Conservation (phyloP, 1,140 invertebrate genomes). For the Piezodorus guildinii region DNA sequence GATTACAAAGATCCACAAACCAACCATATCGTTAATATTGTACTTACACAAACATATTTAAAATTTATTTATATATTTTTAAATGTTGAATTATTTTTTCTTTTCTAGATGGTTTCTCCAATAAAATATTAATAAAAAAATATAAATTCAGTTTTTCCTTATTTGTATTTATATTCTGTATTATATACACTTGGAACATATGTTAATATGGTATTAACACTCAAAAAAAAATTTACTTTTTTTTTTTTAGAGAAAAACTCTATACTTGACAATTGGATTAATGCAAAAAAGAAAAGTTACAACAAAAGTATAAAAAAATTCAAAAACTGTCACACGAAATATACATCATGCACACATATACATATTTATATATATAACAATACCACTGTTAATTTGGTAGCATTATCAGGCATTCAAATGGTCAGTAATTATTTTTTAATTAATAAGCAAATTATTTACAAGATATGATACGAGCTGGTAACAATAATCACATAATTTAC, state of each 20-base stretch:
- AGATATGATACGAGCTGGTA: constrained; percentile 15
- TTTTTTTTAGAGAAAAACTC: no score
- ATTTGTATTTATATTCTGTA: constrained; percentile 14
- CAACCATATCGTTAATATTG: no score
- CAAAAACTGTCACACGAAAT: constrained; percentile 3
- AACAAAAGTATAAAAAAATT: not conserved
- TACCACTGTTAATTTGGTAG: not conserved
- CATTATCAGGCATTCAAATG: constrained; percentile 15
- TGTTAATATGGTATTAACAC: constrained; percentile 4
- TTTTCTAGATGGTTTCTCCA: not conserved
- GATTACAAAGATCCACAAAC: no score
- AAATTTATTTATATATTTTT: no score
- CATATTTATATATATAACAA: constrained; percentile 10
- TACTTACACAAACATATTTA: no score
- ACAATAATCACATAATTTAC: constrained; percentile 19
- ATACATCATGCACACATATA: constrained; percentile 1
- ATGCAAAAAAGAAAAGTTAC: not conserved
- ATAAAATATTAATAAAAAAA: constrained; percentile 16
- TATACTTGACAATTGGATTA: no score
- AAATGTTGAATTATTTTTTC: no score
- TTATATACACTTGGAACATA: constrained; percentile 13
- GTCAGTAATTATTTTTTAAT: constrained; percentile 11
- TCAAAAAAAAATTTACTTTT: not conserved
- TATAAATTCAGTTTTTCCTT: constrained; percentile 13
- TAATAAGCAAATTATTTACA: constrained; percentile 18